A percentile compares a stretch with the other conserved stretches of the same genome.
Evolutionary conservation across 2,113 vertebrate genomes (phyloP).

Genomic region (Mixornis gularis): DNA sequence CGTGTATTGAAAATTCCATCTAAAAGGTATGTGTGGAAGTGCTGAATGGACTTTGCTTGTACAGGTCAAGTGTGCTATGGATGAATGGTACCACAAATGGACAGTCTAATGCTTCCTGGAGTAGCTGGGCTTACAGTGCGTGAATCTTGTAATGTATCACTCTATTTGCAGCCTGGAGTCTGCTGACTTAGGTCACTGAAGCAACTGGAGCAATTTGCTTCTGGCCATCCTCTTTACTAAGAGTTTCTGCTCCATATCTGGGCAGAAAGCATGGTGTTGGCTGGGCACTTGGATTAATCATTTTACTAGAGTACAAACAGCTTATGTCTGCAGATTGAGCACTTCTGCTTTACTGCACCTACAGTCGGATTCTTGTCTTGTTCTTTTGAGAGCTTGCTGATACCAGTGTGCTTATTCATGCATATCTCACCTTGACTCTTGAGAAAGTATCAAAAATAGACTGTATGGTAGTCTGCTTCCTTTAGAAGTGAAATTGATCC

Average conservation of each 20-base stretch:
- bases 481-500: neutral
- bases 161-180: neutral
- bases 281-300: neutral
- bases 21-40: neutral
- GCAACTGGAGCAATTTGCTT: neutral
- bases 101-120: neutral
- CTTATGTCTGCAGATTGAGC: neutral
- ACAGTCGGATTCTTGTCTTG: neutral
- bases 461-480: neutral
- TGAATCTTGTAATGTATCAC: neutral
- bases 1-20: neutral
- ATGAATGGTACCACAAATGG: neutral
- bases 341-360: neutral
- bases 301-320: neutral
- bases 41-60: neutral
- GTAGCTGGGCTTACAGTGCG: rapidly evolving
- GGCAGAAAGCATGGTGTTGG: neutral
- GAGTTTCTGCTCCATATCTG: neutral
- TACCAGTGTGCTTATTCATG: neutral
- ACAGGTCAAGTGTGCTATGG: rapidly evolving
- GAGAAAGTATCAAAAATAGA: neutral
- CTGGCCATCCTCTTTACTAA: neutral
- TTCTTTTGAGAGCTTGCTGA: neutral
- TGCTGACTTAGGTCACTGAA: neutral
- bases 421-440: neutral